Evolutionary conservation across 2,113 vertebrate genomes (phyloP), one percentile per base, ranked within the genome.

Genomic region (Chlorodrepanis virens): DNA sequence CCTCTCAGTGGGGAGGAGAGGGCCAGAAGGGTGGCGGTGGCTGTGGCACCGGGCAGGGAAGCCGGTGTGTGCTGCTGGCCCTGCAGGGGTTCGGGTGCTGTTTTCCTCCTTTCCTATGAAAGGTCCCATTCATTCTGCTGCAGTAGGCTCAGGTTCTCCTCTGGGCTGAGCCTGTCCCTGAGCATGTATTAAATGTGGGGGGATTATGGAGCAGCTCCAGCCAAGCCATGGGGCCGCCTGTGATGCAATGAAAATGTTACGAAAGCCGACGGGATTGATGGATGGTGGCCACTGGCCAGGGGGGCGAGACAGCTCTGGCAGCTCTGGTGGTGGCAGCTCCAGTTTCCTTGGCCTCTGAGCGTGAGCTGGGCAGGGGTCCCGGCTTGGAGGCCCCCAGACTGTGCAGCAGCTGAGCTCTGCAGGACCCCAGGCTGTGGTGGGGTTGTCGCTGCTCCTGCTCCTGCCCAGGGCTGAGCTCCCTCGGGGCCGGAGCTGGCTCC

Each of bases 181-280:
- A 85, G 76, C 57, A 4, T 64, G 78, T 20, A 78, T 93, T 93
- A 94, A 92, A 72, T 84, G 81, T 8, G 5, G 82, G 89, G 89
- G 95, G 93, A 95, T 95, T 88, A 72, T 78, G 87, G 65, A 94
- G 74, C 33, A 4, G 85, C 89, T 85, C 91, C 84, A 77, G 89
- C 77, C 72, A 5, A 16, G 85, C 84, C 63, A 9, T 31, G 69
- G 84, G 89, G 89, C 91, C 64, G 23, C 67, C 69, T 57, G 72
- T 87, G 96, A 91, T 90, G 94, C 95, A 95, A 89, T 44, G 22
- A 86, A 90, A 95, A 71, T 56, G 63, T 95, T 95, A 87, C 61
- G 20, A 82, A 89, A 91, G 88, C 75, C 53, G 44, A 44, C 1
- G 0, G 24, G 63, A 74, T n/a, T 88, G 90, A 71, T 29, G 89